phyloP scores from a whole-genome alignment of 2,888 invertebrate genomes.

The Trichopoda pennipes region DNA sequence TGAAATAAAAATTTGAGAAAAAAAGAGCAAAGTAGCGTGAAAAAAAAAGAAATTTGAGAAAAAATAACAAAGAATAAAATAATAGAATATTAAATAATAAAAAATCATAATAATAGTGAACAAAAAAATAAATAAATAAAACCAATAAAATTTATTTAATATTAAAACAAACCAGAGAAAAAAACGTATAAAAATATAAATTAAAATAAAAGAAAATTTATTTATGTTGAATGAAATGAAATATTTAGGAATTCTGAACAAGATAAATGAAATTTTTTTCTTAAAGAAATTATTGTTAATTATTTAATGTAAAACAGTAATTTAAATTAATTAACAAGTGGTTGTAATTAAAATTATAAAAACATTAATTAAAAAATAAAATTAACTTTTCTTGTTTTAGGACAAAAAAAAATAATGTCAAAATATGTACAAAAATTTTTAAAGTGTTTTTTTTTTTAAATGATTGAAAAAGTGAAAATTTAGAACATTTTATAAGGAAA shows the following conservation, averaged over 20 bases:
- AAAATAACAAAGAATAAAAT: constrained; percentile 40
- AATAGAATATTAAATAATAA: constrained; percentile 36
- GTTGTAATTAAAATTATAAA: constrained; percentile 1
- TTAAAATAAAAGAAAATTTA: background rate
- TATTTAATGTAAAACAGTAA: background rate
- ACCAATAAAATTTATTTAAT: constrained; percentile 18
- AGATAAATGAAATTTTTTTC: background rate
- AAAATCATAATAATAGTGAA: constrained; percentile 36
- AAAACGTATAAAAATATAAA: background rate
- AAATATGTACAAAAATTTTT: no score
- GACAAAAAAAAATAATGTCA: no score
- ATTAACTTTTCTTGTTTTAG: no score
- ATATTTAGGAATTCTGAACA: background rate
- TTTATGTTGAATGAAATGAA: no score
- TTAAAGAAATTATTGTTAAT: background rate
- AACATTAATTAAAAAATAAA: no score
- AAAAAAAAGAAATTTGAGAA: constrained; percentile 61
- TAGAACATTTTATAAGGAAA: no score
- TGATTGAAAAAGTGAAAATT: no score
- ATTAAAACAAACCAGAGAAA: background rate
- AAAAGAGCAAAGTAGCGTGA: constrained; percentile 17
- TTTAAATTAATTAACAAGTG: constrained; percentile 5
- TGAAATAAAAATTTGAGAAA: constrained; percentile 26
- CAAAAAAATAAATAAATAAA: constrained; percentile 37
- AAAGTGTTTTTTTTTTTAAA: no score